A percentile compares a stretch with the other conserved stretches of the same genome.
These are phyloP conservation scores for Parazoanthus darwini DNA, from an alignment of 92 coral and sea anemone species.

Conservation along the genomic window DNA sequence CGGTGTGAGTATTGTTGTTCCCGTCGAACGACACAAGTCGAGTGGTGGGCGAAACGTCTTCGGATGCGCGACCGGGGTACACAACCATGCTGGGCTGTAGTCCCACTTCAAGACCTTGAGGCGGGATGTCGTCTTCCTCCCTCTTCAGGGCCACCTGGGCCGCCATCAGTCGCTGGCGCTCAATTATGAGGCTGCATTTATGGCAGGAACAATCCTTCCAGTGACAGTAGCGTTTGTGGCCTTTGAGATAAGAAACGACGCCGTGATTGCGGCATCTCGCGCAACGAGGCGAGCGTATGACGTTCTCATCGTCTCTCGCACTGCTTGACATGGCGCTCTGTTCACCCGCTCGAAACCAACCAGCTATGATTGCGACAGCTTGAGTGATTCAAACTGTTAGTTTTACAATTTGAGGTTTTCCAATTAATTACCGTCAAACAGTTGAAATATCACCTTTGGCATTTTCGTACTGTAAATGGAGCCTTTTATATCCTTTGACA, in stretches of 20 bases:
- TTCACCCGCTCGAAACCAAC: not conserved
- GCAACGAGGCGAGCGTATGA: conserved; percentile 84
- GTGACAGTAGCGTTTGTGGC: conserved; percentile 90
- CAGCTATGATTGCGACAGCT: conserved; percentile 54
- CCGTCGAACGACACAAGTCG: conserved; percentile 32
- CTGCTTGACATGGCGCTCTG: conserved; percentile 51
- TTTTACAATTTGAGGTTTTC: conserved; percentile 76
- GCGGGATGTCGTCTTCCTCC: conserved; percentile 77
- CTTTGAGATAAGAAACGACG: conserved; percentile 73
- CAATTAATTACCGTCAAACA: conserved; percentile 79
- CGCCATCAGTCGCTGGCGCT: conserved; percentile 98
- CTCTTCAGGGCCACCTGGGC: conserved; percentile 96
- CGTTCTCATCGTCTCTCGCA: conserved; percentile 60
- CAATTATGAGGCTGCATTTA: conserved; percentile 94
- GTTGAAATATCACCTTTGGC: conserved; percentile 69
- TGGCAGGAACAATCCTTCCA: conserved; percentile 92
- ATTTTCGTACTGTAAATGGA: conserved; percentile 54
- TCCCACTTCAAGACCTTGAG: conserved; percentile 30
- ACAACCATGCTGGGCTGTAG: conserved; percentile 30
- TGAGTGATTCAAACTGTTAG: conserved; percentile 70
- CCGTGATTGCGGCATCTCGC: conserved; percentile 98
- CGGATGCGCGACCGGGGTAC: conserved; percentile 23
- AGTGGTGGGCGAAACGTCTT: not conserved
- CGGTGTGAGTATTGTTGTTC: conserved; percentile 20
- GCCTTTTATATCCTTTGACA: conserved; percentile 44